A percentile compares a stretch with the other conserved stretches of the same genome.
phyloP scores from a whole-genome alignment of 2,888 invertebrate species.

The Dioctria linearis region DNA sequence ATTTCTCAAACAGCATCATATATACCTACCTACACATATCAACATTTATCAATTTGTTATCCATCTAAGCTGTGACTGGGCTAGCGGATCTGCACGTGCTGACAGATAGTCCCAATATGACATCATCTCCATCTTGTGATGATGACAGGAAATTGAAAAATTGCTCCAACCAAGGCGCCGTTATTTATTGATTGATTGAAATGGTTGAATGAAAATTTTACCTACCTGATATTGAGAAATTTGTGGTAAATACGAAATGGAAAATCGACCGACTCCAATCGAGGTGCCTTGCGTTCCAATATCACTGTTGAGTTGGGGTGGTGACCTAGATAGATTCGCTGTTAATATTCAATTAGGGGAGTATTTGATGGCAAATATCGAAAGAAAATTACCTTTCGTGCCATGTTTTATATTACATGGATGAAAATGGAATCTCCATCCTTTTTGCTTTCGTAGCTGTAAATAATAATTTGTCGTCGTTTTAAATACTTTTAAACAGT shows the following conservation, averaged over 20 bases:
- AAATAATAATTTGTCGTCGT: too few relatives aligned
- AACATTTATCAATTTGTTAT: constrained; percentile 29
- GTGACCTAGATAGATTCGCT: background rate
- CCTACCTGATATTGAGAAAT: background rate
- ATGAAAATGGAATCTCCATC: too few relatives aligned
- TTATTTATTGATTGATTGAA: constrained; percentile 55
- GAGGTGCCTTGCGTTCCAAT: background rate
- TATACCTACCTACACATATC: background rate
- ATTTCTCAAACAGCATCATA: background rate
- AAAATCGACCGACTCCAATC: background rate
- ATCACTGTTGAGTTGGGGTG: too few relatives aligned
- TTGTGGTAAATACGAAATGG: constrained; percentile 29
- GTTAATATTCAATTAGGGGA: constrained; percentile 19
- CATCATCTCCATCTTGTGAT: constrained; percentile 47
- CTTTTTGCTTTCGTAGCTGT: too few relatives aligned
- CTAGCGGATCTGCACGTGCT: too few relatives aligned
- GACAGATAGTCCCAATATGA: constrained; percentile 20
- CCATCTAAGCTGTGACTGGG: background rate
- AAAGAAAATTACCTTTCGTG: constrained; percentile 22
- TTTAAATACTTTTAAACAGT: too few relatives aligned
- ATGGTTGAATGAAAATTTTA: constrained; percentile 44
- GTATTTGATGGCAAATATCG: constrained; percentile 37
- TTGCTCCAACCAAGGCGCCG: constrained; percentile 53
- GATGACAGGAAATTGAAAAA: constrained; percentile 57
- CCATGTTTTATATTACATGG: too few relatives aligned